phyloP scores from a whole-genome alignment of 2,888 invertebrate species.

The Meandrusa payeni region DNA sequence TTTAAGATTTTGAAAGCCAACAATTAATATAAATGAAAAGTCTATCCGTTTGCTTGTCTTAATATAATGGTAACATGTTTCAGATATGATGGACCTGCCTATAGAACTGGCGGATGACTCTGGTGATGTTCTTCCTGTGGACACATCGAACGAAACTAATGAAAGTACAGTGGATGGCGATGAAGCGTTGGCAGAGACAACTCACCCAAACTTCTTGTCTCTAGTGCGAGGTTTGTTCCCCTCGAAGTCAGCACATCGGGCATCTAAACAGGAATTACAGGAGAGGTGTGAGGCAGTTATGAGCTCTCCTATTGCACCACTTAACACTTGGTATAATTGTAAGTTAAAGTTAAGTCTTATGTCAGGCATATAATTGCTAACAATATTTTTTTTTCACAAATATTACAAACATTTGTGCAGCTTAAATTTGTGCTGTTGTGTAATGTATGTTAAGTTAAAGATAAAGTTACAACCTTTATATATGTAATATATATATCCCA shows the following conservation, averaged over 20 bases:
- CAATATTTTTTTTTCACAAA: too few species aligned
- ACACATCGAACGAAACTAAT: constrained; percentile 44
- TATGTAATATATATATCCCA: too few species aligned
- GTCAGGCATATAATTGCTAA: too few species aligned
- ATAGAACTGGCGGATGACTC: constrained; percentile 85
- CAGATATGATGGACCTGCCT: constrained; percentile 89
- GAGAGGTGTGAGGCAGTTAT: constrained; percentile 87
- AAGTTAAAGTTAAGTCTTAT: too few species aligned
- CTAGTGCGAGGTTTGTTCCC: constrained; percentile 93
- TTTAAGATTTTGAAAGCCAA: too few species aligned
- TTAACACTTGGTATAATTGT: constrained; percentile 89
- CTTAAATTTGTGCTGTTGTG: too few species aligned
- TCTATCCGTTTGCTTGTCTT: too few species aligned
- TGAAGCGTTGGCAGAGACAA: constrained; percentile 86
- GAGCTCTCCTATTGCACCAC: constrained; percentile 88
- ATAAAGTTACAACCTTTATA: too few species aligned
- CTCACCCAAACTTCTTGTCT: constrained; percentile 92
- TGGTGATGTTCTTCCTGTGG: constrained; percentile 58
- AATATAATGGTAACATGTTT: too few species aligned
- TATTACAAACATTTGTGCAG: too few species aligned
- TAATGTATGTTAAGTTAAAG: too few species aligned
- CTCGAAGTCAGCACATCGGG: constrained; percentile 91
- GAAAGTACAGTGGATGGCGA: constrained; percentile 46
- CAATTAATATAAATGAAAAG: too few species aligned
- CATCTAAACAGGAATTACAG: constrained; percentile 88